phyloP scores from a whole-genome alignment of 1,140 invertebrate species.

The Cataglyphis hispanica region DNA sequence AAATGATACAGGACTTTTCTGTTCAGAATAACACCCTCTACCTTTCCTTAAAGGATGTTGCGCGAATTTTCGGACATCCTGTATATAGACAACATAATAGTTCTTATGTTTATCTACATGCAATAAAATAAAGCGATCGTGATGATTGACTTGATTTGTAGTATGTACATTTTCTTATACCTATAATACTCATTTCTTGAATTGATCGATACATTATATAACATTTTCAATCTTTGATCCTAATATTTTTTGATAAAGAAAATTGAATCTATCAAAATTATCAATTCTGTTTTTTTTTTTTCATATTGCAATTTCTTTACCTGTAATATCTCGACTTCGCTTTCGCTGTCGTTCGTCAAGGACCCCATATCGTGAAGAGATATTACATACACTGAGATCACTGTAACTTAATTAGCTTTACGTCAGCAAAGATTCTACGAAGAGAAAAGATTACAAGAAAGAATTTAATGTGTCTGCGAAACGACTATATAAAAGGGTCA shows the following conservation, averaged over 20 bases:
- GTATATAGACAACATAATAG: too few species aligned
- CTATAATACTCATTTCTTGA: too few species aligned
- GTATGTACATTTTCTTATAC: too few species aligned
- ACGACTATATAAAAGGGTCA: neutral
- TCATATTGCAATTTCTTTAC: neutral
- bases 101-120: too few species aligned
- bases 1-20: too few species aligned
- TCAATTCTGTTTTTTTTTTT: neutral
- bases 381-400: neutral
- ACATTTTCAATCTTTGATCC: neutral
- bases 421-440: neutral
- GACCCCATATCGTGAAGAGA: neutral
- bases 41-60: too few species aligned
- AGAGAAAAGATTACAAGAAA: neutral
- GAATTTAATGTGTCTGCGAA: neutral
- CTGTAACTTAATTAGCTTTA: neutral
- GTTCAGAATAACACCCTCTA: too few species aligned
- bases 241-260: neutral
- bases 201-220: too few species aligned
- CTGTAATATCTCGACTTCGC: neutral
- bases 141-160: too few species aligned
- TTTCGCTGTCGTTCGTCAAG: neutral
- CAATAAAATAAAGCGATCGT: too few species aligned
- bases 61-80: too few species aligned
- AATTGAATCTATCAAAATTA: neutral